These are phyloP conservation scores for Halcyon smyrnensis DNA, from an alignment of 2,797 vertebrate species.

Conservation along the genomic window DNA sequence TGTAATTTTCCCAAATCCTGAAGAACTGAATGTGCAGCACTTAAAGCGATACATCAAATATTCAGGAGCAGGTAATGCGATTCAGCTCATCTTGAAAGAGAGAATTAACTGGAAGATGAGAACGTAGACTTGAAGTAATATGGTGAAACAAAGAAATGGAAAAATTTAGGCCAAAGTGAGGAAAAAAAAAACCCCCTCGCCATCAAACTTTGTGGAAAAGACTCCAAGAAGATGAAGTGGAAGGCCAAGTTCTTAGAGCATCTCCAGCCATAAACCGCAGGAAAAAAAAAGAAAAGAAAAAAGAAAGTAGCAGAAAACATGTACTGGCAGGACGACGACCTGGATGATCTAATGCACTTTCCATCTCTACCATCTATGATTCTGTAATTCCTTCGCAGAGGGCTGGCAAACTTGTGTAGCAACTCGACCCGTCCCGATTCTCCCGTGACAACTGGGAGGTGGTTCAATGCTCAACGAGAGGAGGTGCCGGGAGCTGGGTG, in stretches of 20 bases:
- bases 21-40: background rate
- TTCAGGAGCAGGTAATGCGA: background rate
- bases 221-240: background rate
- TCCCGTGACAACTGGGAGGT: background rate
- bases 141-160: background rate
- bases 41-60: background rate
- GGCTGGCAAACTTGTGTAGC: background rate
- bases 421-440: background rate
- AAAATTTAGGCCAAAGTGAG: background rate
- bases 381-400: slow-evolving; percentile 24
- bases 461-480: background rate
- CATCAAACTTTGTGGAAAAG: background rate
- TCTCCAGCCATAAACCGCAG: background rate
- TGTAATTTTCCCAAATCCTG: background rate
- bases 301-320: background rate
- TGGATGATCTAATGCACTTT: slow-evolving; percentile 59
- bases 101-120: background rate
- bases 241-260: slow-evolving; percentile 22
- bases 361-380: slow-evolving; percentile 53
- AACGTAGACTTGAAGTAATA: background rate
- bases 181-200: background rate
- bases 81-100: background rate
- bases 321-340: background rate
- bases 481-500: background rate
- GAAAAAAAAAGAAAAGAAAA: no score